Percentiles rank a stretch among this genome's conserved stretches.
Conservation (phyloP, 2,113 vertebrate genomes). For the Todiramphus saurophagus region DNA sequence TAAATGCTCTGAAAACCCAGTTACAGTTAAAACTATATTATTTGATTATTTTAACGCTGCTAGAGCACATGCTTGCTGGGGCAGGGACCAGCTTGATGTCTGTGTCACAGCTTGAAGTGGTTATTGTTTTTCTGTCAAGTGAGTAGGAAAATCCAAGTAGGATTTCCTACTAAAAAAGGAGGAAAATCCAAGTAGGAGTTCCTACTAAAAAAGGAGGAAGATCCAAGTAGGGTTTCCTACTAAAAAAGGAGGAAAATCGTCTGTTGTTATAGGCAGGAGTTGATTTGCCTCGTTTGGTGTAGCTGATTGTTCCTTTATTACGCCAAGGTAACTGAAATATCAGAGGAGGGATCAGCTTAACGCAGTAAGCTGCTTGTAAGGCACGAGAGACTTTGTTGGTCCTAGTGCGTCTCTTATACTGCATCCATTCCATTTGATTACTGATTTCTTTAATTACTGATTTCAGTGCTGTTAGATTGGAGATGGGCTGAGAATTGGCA, state of each 20-base stretch:
- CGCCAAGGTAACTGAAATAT: background rate
- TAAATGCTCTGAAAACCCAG: background rate
- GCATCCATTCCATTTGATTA: background rate
- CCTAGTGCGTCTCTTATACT: background rate
- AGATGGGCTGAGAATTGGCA: background rate
- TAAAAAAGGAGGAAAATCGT: background rate
- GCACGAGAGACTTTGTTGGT: background rate
- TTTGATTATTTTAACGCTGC: background rate
- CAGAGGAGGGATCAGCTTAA: background rate
- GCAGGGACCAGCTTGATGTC: background rate
- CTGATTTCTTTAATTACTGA: background rate
- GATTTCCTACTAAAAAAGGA: background rate
- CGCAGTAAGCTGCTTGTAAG: background rate
- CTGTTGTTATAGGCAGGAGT: background rate
- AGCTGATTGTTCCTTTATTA: background rate
- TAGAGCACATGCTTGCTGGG: background rate
- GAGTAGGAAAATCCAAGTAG: background rate
- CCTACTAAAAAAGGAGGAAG: background rate
- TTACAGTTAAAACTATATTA: background rate
- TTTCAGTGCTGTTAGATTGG: background rate
- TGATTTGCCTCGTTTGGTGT: background rate
- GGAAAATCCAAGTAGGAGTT: background rate
- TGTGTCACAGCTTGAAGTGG: background rate
- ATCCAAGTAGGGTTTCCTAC: too few relatives aligned
- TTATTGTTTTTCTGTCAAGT: background rate